Base-by-base conservation (phyloP, 2,113 vertebrate species). In the Caretta caretta region DNA sequence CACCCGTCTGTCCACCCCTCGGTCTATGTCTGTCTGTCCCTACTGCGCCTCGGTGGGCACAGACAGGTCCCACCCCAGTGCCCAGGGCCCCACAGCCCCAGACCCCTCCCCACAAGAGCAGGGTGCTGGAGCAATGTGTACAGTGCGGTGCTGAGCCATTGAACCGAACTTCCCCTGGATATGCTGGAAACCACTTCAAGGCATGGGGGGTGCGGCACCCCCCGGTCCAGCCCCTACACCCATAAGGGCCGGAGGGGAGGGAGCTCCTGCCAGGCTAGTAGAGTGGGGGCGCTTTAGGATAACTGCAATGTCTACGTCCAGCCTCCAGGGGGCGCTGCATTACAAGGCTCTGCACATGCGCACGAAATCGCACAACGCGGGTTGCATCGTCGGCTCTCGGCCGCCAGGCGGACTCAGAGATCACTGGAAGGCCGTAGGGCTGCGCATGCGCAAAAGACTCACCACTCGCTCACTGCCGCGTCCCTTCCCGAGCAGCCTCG, bases 321-420 rank as follows among this genome's bases (percentile, higher is more conserved):
- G 6, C 56, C 90, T 8, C 19, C n/a, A 6, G 42, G 62, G 46
- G 88, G 83, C 79, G 83, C 84, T 10, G 38, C 50, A 69, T 20
- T 10, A 8, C 35, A 38, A n/a, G 35, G 17, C 65, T 35, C 14
- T 69, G 65, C 46, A 46, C 24, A 46, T 46, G 76, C 76, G 22
- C 27, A 69, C 7, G 20, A 19, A 10, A 25, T 13, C 2, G 27
- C 48, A 5, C 10, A 57, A 25, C 27, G 38, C 19, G 1, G 4
- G 4, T 16, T 17, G 49, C 25, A 12, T 31, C 10, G 35, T 9
- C 31, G 1, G 7, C 17, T 1, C 6, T 19, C 49, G 38, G 4
- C 86, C 90, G 78, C 31, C 27, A 82, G 69, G 79, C 31, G 86
- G 82, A 2, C 9, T 4, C 35, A 1, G 51, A 50, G 56, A 9